Base-by-base conservation (phyloP, 2,113 vertebrate species). In the Oenanthe oenanthe region DNA sequence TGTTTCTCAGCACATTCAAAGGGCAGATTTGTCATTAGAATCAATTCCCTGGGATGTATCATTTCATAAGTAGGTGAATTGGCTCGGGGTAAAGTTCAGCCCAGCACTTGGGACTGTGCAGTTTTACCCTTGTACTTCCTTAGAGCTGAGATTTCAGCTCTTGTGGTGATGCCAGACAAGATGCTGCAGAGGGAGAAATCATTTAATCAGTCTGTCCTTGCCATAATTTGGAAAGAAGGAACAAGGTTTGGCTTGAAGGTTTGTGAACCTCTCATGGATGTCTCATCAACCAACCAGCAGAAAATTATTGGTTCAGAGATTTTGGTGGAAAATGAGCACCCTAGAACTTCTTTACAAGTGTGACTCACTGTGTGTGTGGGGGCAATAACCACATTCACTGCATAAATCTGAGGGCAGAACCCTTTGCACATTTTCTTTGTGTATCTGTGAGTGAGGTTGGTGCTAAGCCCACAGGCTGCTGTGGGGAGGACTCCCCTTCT, bases 31-130 rank as follows among this genome's bases (percentile, higher is more conserved):
- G 87, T 94, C 95, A 87, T 66, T 4, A 19, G 92, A 32, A 89
- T 78, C 81, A 87, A 65, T 79, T 87, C 94, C 94, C 93, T 65
- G 61, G 89, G 62, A 75, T 53, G 43, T 42, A 18, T 57, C 5
- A 5, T 96, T 97, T 95, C 94, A 72, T 95, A 95, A 96, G 93
- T 92, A 61, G 91, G 89, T 72, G 93, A 96, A 91, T 45, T 85
- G 93, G 70, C 93, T 53, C 10, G 6, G 93, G 87, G 80, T 75
- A 92, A 92, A 92, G 95, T 96, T 97, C 95, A 82, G 12, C 45
- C 78, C 0, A 5, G 71, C 95, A 19, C 87, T 78, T 25, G 91
- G 94, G 93, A 78, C 91, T 32, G 1, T 40, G 94, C 73, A 74
- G 8, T 18, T 87, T 94, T 38, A 82, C 93, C 88, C 93, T 84